phyloP scores from a whole-genome alignment of 2,113 vertebrate species.

The Vicugna pacos region DNA sequence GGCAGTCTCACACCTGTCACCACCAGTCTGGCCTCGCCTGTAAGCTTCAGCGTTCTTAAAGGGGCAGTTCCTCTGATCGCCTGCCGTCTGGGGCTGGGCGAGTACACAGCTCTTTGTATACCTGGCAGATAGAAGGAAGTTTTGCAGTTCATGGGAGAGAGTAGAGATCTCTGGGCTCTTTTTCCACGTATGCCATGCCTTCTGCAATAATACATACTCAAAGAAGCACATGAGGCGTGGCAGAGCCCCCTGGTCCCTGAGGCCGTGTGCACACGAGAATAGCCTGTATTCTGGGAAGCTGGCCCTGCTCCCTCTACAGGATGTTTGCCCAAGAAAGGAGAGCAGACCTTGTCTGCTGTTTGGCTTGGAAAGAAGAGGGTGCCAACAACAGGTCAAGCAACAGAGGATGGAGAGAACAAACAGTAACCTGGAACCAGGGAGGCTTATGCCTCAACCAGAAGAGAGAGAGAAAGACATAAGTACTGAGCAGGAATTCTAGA shows the following conservation, averaged over 20 bases:
- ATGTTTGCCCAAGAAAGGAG: constrained; percentile 17
- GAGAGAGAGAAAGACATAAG: background rate
- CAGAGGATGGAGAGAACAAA: background rate
- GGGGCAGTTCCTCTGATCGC: background rate
- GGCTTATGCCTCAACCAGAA: background rate
- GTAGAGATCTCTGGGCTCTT: background rate
- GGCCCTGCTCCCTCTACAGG: background rate
- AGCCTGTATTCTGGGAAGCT: constrained; percentile 4
- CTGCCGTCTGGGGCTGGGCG: background rate
- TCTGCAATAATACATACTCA: background rate
- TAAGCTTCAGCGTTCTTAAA: background rate
- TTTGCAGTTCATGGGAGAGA: background rate
- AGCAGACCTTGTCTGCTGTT: background rate
- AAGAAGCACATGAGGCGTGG: background rate
- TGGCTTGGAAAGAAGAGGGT: background rate
- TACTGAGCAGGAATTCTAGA: background rate
- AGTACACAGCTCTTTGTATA: background rate
- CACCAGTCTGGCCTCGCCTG: background rate
- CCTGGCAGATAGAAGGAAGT: background rate
- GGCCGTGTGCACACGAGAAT: background rate
- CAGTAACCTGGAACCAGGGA: background rate
- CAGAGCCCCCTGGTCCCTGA: background rate
- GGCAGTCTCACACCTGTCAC: background rate
- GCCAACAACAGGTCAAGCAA: background rate
- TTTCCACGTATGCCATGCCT: background rate